A percentile compares a stretch with the other conserved stretches of the same genome.
phyloP scores from a whole-genome alignment of 2,113 vertebrate genomes.

The Ailurus styani region DNA sequence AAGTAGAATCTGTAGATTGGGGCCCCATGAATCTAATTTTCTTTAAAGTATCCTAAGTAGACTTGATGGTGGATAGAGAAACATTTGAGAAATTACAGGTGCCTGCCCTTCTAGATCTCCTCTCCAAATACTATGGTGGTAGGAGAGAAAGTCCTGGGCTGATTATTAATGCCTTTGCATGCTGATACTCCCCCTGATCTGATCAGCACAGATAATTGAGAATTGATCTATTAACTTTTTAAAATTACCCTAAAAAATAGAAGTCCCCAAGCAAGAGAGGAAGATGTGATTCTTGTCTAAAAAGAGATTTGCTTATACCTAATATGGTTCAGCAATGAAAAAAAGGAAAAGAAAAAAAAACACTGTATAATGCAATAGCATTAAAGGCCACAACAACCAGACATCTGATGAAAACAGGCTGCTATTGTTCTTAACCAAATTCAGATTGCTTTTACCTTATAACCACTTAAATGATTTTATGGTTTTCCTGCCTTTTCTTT shows the following conservation, averaged over 20 bases:
- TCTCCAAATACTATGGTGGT: background rate
- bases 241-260: background rate
- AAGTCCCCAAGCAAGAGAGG: background rate
- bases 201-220: conserved; percentile 11
- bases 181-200: background rate
- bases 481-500: background rate
- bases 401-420: conserved; percentile 12
- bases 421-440: conserved; percentile 7
- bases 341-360: background rate
- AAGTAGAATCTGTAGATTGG: too few relatives aligned
- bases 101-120: too few relatives aligned
- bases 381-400: background rate
- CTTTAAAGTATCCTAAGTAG: too few relatives aligned
- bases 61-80: too few relatives aligned
- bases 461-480: background rate
- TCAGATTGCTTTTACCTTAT: background rate
- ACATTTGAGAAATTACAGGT: too few relatives aligned
- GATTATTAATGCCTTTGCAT: background rate
- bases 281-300: conserved; percentile 1
- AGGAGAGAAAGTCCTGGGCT: background rate
- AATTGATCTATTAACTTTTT: conserved; percentile 13
- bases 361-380: background rate
- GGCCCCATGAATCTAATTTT: too few relatives aligned
- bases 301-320: background rate
- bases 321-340: background rate